Base-by-base conservation (phyloP, 2,797 vertebrate genomes). In the Antennarius maculatus region DNA sequence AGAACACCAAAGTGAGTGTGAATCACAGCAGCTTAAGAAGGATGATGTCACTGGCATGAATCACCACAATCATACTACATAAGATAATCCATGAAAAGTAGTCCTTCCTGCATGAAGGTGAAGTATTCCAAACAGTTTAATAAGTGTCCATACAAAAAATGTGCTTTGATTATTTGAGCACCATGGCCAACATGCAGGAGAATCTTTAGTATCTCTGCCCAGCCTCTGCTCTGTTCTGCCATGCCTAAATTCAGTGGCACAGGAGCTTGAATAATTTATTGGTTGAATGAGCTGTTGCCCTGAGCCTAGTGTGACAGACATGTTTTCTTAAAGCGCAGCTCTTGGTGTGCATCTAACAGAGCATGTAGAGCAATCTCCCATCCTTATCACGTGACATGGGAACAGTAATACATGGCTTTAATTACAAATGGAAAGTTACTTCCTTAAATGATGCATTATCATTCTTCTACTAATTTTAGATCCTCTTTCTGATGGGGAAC, bases 191-290 rank as follows among this genome's bases (percentile, higher is more conserved):
- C 48, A 49, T 18, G 39, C 45, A 62, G 57, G 48, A 53, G 58
- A 53, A 70, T 61, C 4, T 1, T 10, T 34, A 50, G 72, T 70
- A 74, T 75, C 78, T 72, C 57, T 54, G 69, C 53, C 54, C 68
- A 55, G 43, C 53, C 71, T 54, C 29, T 50, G 69, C 64, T 69
- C 77, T 54, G n/a, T 28, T 79, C 78, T 81, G 77, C 74, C 77
- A 74, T 71, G 68, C 86, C 88, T 91, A 81, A 89, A 88, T 77
- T 86, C 86, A 86, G 83, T 81, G 76, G 82, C 88, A 84, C 71
- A 85, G 77, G 74, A 70, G 56, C 53, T 69, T 94, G 88, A 93
- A 94, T 93, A 88, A 93, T 94, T 93, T 58, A 94, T 89, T 57
- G 70, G 63, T n/a, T 66, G 84, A 86, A 71, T 78, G 83, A 90